Conservation (phyloP, 2,797 vertebrate species). For the Schizopygopsis malacanthus region DNA sequence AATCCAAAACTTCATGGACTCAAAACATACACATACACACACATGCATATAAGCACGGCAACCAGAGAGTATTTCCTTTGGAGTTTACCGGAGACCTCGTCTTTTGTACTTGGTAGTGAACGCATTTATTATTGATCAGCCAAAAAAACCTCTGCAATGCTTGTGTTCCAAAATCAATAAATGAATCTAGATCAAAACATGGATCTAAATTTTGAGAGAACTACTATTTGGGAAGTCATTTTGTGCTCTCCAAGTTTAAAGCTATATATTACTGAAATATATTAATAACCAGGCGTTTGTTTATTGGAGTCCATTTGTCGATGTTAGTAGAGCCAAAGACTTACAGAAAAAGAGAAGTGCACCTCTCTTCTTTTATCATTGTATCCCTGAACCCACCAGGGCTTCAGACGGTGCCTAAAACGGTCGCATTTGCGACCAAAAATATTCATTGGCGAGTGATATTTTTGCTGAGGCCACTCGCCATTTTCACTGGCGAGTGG, state of each 20-base stretch:
- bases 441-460: background rate
- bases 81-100: background rate
- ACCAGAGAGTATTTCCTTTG: background rate
- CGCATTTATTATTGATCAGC: background rate
- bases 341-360: background rate
- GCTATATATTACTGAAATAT: background rate
- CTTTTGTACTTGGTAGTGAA: background rate
- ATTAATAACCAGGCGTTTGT: background rate
- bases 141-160: background rate
- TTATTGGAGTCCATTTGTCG: background rate
- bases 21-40: background rate
- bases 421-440: background rate
- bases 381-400: background rate
- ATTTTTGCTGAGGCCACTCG: background rate
- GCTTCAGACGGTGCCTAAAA: background rate
- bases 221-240: background rate
- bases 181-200: background rate
- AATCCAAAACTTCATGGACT: slow-evolving; percentile 3
- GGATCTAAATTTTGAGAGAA: background rate
- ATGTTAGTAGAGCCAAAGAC: background rate
- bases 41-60: background rate
- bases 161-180: background rate
- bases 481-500: background rate
- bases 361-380: background rate
- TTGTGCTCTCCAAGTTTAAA: background rate